Evolutionary conservation across 1,140 invertebrate species (phyloP), one percentile per base, ranked within the genome.

Genomic region (Nomia melanderi): DNA sequence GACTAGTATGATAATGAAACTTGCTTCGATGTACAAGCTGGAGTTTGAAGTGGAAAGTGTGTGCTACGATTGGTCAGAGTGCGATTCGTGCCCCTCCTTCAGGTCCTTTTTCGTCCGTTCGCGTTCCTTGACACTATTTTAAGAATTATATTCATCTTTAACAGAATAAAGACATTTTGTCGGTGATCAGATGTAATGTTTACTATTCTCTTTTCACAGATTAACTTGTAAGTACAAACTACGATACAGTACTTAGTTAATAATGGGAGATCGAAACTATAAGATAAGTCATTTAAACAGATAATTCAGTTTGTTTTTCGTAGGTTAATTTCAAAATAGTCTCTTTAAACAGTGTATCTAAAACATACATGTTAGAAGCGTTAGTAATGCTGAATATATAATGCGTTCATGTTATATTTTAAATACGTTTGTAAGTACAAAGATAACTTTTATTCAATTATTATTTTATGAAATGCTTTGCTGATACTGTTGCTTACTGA

Each of bases 111-210:
- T 39, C 36, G 8, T 54, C 29, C 25, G 17, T 20, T 27, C 23
- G 41, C 36, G 53, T 64, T 54, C 50, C 60, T 41, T n/a, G n/a
- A n/a, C n/a, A n/a, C n/a, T n/a, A n/a, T n/a, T n/a, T n/a, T n/a
- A n/a, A n/a, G n/a, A n/a, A n/a, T n/a, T n/a, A n/a, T n/a, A n/a
- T n/a, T n/a, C n/a, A n/a, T n/a, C n/a, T n/a, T n/a, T n/a, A n/a
- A n/a, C n/a, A n/a, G n/a, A n/a, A n/a, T n/a, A n/a, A n/a, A 7
- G 47, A 74, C 11, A 33, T 9, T 74, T 80, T 66, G 54, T 67
- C 36, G 36, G 12, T 72, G 72, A 72, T 27, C 56, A 20, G 3
- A 17, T 17, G 14, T 31, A n/a, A n/a, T n/a, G n/a, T n/a, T n/a
- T n/a, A n/a, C n/a, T n/a, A n/a, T n/a, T n/a, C n/a, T n/a, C n/a